phyloP scores from a whole-genome alignment of 2,888 invertebrate genomes.

The Drepanosiphum platanoidis region DNA sequence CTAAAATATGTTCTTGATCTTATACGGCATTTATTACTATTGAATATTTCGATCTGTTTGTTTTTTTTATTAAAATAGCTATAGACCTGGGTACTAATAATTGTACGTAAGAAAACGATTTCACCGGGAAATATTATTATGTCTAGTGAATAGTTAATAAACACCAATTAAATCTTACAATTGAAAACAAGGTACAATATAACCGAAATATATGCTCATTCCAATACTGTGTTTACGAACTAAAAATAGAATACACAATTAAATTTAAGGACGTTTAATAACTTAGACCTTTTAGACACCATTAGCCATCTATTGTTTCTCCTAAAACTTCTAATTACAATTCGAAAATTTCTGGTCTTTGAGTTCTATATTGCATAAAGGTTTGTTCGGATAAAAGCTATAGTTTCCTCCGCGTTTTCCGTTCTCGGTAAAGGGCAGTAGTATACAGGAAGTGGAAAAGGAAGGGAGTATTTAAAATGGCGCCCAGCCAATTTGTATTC shows the following conservation, averaged over 20 bases:
- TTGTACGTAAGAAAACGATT: too few relatives aligned
- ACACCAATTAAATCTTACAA: background rate
- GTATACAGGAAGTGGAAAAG: conserved; percentile 35
- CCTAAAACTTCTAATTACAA: conserved; percentile 51
- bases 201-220: background rate
- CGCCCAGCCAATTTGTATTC: conserved; percentile 59
- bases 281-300: conserved; percentile 39
- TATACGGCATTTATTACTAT: too few relatives aligned
- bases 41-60: too few relatives aligned
- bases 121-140: too few relatives aligned
- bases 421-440: conserved; percentile 14
- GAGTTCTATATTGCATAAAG: conserved; percentile 31
- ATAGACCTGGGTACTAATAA: too few relatives aligned
- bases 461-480: conserved; percentile 58
- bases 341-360: conserved; percentile 42
- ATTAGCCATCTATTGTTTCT: conserved; percentile 43
- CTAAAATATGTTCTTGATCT: too few relatives aligned
- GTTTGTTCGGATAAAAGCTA: conserved; percentile 52
- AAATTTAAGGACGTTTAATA: conserved; percentile 7
- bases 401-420: conserved; percentile 14
- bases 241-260: conserved; percentile 21
- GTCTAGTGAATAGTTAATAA: too few relatives aligned
- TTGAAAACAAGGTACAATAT: background rate
- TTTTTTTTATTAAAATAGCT: too few relatives aligned
- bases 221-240: background rate